Percentiles rank a stretch among this genome's conserved stretches.
Evolutionary conservation across 2,888 invertebrate species (phyloP).

Genomic region (Leistus spinibarbis): DNA sequence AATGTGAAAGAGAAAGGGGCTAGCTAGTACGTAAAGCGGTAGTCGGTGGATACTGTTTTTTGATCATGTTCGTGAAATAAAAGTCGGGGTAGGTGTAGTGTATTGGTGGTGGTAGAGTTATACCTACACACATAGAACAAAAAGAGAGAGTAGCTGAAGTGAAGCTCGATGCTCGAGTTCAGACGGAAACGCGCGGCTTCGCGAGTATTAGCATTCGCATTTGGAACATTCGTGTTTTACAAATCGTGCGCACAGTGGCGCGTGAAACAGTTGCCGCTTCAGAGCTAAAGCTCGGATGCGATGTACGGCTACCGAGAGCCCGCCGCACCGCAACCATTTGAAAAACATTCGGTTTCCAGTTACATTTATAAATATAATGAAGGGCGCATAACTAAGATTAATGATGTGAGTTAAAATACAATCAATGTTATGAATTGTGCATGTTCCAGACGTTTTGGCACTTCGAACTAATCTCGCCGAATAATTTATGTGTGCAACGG

Average conservation of each 20-base stretch:
- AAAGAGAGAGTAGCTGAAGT: not conserved
- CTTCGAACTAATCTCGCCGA: conserved; percentile 27
- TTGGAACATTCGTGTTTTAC: conserved; percentile 30
- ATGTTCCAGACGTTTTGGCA: conserved; percentile 37
- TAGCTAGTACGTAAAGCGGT: not conserved
- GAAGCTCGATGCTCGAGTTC: conserved; percentile 1
- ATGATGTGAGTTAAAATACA: conserved; percentile 42
- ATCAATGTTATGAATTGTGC: conserved; percentile 42
- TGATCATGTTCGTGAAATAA: not conserved
- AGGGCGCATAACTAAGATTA: conserved; percentile 42
- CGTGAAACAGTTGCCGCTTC: not conserved
- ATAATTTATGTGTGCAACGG: conserved; percentile 27
- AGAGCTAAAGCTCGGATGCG: no score
- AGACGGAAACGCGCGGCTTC: conserved; percentile 23
- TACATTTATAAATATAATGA: conserved; percentile 40
- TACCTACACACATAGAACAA: not conserved
- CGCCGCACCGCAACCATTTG: conserved; percentile 20
- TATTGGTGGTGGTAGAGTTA: not conserved
- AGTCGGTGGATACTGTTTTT: not conserved
- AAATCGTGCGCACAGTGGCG: conserved; percentile 21
- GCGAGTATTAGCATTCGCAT: conserved; percentile 23
- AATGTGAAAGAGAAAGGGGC: not conserved
- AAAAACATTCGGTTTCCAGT: conserved; percentile 37
- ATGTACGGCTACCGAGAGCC: not conserved
- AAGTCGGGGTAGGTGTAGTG: not conserved